phyloP scores from a whole-genome alignment of 2,113 vertebrate genomes.

The Hippocampus barbouri region DNA sequence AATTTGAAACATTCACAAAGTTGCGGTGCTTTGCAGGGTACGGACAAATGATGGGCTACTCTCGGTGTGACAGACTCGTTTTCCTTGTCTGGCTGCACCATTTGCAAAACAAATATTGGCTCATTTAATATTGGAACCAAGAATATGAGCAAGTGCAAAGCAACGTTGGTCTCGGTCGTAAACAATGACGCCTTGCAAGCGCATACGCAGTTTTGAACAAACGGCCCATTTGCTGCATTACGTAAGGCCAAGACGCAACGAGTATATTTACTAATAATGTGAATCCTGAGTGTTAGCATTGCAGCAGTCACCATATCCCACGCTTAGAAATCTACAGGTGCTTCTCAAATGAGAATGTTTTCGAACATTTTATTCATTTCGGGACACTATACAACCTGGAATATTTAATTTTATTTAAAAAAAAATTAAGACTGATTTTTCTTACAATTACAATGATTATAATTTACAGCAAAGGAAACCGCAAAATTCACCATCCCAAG shows the following conservation, averaged over 20 bases:
- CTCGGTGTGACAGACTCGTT: neutral
- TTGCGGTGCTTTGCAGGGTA: neutral
- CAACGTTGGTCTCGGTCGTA: neutral
- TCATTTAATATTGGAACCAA: neutral
- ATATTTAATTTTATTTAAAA: neutral
- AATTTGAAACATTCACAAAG: neutral
- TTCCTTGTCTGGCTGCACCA: constrained; percentile 1
- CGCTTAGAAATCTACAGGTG: neutral
- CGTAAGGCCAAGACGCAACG: neutral
- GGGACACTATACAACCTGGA: neutral
- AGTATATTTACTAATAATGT: neutral
- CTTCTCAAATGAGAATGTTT: neutral
- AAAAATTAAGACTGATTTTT: neutral
- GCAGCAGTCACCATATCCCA: too few relatives aligned
- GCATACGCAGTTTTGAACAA: neutral
- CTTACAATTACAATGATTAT: neutral
- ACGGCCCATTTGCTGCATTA: neutral
- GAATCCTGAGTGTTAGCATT: neutral
- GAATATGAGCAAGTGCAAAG: constrained; percentile 3
- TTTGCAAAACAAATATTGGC: constrained; percentile 57
- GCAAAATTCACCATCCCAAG: too few relatives aligned
- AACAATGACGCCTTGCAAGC: neutral
- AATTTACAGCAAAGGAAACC: neutral
- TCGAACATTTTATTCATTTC: neutral
- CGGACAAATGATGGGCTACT: neutral